A percentile compares a stretch with the other conserved stretches of the same genome.
Conservation (phyloP, 1,140 invertebrate species). For the Lutraria rhynchaena region DNA sequence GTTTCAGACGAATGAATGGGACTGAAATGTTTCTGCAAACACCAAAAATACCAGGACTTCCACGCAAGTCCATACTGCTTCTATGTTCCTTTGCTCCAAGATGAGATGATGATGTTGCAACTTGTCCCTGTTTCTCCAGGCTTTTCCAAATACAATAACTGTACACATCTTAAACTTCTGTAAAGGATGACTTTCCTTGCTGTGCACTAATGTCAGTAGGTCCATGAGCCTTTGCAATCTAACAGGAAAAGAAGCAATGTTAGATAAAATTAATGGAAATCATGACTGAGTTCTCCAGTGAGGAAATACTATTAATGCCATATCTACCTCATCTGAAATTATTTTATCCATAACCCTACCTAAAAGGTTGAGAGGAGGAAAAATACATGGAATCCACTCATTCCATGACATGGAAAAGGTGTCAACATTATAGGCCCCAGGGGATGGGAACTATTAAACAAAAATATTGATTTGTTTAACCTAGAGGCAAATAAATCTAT, state of each 20-base stretch:
- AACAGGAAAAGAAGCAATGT: not conserved
- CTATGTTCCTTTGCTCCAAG: not conserved
- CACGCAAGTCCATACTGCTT: not conserved
- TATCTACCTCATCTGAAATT: conserved; percentile 9
- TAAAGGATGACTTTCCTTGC: not conserved
- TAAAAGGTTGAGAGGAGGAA: conserved; percentile 9
- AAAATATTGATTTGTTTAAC: no score
- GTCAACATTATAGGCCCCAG: no score
- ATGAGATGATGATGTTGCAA: conserved; percentile 3
- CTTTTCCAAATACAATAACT: not conserved
- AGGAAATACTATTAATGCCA: conserved; percentile 8
- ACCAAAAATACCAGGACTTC: not conserved
- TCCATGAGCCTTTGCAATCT: not conserved
- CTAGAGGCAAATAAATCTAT: conserved; percentile 62
- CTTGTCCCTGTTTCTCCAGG: not conserved
- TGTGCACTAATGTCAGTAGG: not conserved
- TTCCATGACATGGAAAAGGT: no score
- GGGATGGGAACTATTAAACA: no score
- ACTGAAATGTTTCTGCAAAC: not conserved
- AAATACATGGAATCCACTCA: conserved; percentile 35
- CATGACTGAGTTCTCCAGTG: conserved; percentile 10
- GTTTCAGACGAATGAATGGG: not conserved
- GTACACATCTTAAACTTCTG: not conserved
- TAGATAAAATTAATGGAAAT: conserved; percentile 25
- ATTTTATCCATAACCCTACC: conserved; percentile 16